Base-by-base conservation (phyloP, 2,113 vertebrate species). In the Cebidichthys violaceus region DNA sequence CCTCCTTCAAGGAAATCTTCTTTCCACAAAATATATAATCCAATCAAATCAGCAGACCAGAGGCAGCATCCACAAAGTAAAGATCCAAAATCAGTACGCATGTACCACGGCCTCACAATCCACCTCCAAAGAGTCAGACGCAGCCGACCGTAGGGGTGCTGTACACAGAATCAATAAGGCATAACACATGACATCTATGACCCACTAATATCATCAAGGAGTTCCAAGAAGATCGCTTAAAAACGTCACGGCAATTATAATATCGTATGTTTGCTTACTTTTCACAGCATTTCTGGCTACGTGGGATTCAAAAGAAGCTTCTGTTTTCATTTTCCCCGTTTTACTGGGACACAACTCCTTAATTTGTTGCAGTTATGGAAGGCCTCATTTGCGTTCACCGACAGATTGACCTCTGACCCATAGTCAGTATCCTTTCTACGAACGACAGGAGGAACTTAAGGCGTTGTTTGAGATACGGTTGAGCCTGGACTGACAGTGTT, bases 401-500 rank as follows among this genome's bases (percentile, higher is more conserved):
- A 52, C 2, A 29, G 41, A 60, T 27, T 61, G 43, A 20, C 50
- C 20, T 54, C 1, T 31, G 20, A 62, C 13, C 17, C 9, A 10
- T 62, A 54, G 22, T 65, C 52, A 70, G 55, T 50, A 59, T n/a
- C 24, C 70, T 43, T 75, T 33, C 50, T 74, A 33, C n/a, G 11
- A 61, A 59, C 60, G 18, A 41, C 27, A 65, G 17, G 39, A 71
- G 22, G 13, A 70, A 29, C 41, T 83, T 45, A 74, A 77, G 75
- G 82, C 59, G 29, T 85, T 68, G 39, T 69, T 73, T 27, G 29
- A 57, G 27, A 62, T 65, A 54, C 47, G 45, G 73, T 64, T 31
- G 29, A 55, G 55, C 54, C 27, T 69, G 66, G 24, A 31, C 37
- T 45, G 22, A n/a, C 64, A 67, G 33, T 10, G 45, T 45, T 31